Evolutionary conservation across 2,888 invertebrate genomes (phyloP).

Genomic region (Amiota minor): DNA sequence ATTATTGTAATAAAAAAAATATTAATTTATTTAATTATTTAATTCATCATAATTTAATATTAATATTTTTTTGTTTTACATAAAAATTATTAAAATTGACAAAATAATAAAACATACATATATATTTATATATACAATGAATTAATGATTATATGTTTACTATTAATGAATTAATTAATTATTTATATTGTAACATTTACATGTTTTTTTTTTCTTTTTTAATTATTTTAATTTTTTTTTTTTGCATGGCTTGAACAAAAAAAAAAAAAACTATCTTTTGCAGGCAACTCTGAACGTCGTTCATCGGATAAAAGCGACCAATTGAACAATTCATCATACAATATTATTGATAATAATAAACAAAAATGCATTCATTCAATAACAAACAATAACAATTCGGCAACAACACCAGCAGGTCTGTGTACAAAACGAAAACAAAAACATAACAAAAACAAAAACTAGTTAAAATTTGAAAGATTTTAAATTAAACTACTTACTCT

Average conservation of each 20-base stretch:
- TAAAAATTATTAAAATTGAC: too few relatives aligned
- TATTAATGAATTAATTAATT: too few relatives aligned
- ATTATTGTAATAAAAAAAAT: too few relatives aligned
- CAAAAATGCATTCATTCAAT: constrained; percentile 72
- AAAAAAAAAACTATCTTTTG: constrained; percentile 68
- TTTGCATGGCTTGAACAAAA: constrained; percentile 73
- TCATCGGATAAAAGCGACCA: constrained; percentile 74
- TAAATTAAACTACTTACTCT: too few relatives aligned
- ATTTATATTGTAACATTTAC: not conserved
- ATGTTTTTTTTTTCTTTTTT: constrained; percentile 40
- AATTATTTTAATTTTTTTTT: constrained; percentile 53
- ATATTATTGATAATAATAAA: constrained; percentile 71
- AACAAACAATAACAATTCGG: constrained; percentile 74
- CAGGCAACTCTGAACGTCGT: constrained; percentile 73
- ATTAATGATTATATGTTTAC: too few relatives aligned
- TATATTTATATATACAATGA: too few relatives aligned
- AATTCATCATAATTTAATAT: not conserved
- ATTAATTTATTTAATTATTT: not conserved
- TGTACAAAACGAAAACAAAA: constrained; percentile 51
- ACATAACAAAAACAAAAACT: too few relatives aligned
- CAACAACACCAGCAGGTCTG: constrained; percentile 74
- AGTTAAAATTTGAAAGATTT: too few relatives aligned
- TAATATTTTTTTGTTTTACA: not conserved
- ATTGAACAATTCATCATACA: constrained; percentile 72
- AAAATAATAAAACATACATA: too few relatives aligned